Conservation (phyloP, 2,888 invertebrate species). For the Ichneumoninae sp. region DNA sequence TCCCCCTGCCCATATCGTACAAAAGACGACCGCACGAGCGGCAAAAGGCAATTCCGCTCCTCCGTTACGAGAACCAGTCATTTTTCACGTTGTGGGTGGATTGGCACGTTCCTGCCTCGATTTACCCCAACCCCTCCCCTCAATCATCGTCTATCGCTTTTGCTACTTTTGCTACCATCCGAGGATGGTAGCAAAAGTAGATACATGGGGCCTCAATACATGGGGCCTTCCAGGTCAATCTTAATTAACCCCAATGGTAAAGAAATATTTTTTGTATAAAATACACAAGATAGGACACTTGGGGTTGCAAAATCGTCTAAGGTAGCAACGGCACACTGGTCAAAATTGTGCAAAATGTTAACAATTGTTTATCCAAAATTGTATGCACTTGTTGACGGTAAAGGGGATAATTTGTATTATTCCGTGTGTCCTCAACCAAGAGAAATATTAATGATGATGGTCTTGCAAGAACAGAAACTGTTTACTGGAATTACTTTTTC, state of each 20-base stretch:
- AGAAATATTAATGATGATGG: too few relatives aligned
- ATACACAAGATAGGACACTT: too few relatives aligned
- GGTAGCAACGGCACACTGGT: too few relatives aligned
- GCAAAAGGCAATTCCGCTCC: constrained; percentile 54
- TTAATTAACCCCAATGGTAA: neutral
- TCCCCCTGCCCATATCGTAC: constrained; percentile 27
- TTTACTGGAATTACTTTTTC: too few relatives aligned
- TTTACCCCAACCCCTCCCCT: neutral
- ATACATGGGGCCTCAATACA: too few relatives aligned
- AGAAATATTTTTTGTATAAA: neutral
- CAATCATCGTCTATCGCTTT: constrained; percentile 1
- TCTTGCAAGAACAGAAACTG: too few relatives aligned
- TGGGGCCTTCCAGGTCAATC: neutral
- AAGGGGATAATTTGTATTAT: too few relatives aligned
- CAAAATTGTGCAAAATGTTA: too few relatives aligned
- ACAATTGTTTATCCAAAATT: too few relatives aligned
- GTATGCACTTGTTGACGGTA: too few relatives aligned
- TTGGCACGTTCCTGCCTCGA: constrained; percentile 27
- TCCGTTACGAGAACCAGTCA: constrained; percentile 39
- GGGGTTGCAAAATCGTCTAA: neutral
- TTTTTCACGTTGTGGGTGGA: constrained; percentile 49
- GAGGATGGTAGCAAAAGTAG: too few relatives aligned
- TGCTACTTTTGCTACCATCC: neutral
- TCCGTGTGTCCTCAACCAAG: too few relatives aligned
- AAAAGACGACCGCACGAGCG: constrained; percentile 24